These are phyloP conservation scores for Ariopsis seemanni DNA, from an alignment of 2,113 vertebrate species.

Conservation along the genomic window DNA sequence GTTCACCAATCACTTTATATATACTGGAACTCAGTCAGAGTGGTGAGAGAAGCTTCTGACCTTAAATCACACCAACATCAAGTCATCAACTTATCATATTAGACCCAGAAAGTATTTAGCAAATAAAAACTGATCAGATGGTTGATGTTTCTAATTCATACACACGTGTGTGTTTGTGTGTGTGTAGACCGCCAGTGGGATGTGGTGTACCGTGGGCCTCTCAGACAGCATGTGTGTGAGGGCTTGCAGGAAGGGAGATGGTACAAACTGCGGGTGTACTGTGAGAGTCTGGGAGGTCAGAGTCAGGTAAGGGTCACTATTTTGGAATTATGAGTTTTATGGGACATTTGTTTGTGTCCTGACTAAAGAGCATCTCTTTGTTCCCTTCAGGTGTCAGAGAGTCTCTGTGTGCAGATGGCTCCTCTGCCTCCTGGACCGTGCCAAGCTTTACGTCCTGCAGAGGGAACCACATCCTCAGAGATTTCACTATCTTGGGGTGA, in stretches of 20 bases:
- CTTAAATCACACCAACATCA: background rate
- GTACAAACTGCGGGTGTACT: constrained; percentile 74
- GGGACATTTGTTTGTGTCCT: background rate
- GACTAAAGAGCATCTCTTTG: background rate
- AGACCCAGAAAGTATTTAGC: background rate
- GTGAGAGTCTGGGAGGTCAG: constrained; percentile 68
- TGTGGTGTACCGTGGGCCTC: constrained; percentile 65
- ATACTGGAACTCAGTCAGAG: constrained; percentile 69
- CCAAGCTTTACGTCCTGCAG: constrained; percentile 52
- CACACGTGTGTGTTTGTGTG: constrained; percentile 5
- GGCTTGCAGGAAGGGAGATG: constrained; percentile 71
- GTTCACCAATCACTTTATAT: constrained; percentile 73
- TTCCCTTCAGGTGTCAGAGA: constrained; percentile 71
- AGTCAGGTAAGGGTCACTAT: constrained; percentile 68
- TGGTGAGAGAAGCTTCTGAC: constrained; percentile 60
- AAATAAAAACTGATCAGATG: background rate
- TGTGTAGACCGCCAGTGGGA: constrained; percentile 72
- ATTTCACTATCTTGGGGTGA: constrained; percentile 73
- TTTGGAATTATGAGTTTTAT: background rate
- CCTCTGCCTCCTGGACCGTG: constrained; percentile 71
- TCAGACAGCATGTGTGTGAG: constrained; percentile 72
- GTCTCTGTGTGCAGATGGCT: constrained; percentile 66
- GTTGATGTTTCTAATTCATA: background rate
- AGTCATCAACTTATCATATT: background rate
- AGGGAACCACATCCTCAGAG: constrained; percentile 70